Base-by-base conservation (phyloP, 2,888 invertebrate genomes). In the Scaptomyza caliginosa region DNA sequence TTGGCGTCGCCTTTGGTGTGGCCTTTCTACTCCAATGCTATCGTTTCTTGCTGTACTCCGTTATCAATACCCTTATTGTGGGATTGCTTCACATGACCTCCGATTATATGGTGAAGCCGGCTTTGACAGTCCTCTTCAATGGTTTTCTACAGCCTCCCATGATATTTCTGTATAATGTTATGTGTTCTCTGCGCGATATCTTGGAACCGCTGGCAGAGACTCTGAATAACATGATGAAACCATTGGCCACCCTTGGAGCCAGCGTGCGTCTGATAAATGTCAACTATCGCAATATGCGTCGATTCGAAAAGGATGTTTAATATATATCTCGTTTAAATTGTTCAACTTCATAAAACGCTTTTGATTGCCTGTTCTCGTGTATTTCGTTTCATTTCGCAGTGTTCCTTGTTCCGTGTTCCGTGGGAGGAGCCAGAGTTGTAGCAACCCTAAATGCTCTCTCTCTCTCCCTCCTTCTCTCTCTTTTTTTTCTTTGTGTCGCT, bases 101-200 rank as follows among this genome's bases (percentile, higher is more conserved):
- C 0, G 96, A 96, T 91, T 94, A 94, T 79, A 92, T 93, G 77
- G 89, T 94, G 64, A 95, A 94, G 90, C 96, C 96, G 8, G 88
- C 93, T 45, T 86, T 95, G 57, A 93, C 94, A 5, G 93, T 94
- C 36, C 51, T 93, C 23, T 94, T 94, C 82, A 94, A 94, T 91
- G 94, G 94, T 3, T 80, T 94, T 40, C 89, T 95, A 67, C 95
- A 95, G 84, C 96, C 96, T 13, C 90, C 93, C 30, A 89, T 96
- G 71, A 95, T 95, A 82, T 93, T 94, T 76, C 74, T 93, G 8
- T 94, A 93, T 73, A 94, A 94, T 84, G 90, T 93, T 30, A 91
- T 93, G 21, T 93, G 93, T 2, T 95, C 94, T 1, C 36, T 94
- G 24, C 92, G 94, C 21, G 94, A 94, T 88, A 92, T 94, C 65